Evolutionary conservation across 2,797 vertebrate genomes (phyloP).

Genomic region (Mus spretus): DNA sequence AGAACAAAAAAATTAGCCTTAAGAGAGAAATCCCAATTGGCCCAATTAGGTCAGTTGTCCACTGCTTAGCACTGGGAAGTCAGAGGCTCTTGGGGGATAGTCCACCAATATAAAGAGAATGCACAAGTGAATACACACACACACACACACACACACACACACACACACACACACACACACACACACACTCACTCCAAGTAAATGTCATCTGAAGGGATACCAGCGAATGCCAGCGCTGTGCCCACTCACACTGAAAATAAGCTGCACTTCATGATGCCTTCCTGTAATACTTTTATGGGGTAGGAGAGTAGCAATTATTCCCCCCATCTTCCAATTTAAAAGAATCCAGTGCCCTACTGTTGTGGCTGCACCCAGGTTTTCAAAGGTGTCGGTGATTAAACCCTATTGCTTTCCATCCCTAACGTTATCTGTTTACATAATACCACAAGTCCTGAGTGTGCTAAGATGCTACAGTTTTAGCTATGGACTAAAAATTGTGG

Average conservation of each 20-base stretch:
- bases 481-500: neutral
- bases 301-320: neutral
- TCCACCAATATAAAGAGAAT: neutral
- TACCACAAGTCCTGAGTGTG: neutral
- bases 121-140: neutral
- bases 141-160: neutral
- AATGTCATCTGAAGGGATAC: neutral
- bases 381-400: neutral
- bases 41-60: neutral
- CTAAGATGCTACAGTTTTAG: neutral
- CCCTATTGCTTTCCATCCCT: neutral
- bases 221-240: neutral
- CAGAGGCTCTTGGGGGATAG: neutral
- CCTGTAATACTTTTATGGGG: neutral
- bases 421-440: neutral
- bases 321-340: neutral
- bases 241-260: neutral
- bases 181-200: neutral
- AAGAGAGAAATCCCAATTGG: neutral
- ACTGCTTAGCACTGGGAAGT: neutral
- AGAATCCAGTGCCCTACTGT: neutral
- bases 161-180: neutral
- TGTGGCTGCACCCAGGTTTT: neutral
- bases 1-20: conserved; percentile 28
- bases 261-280: neutral